Base-by-base conservation (phyloP, 1,140 invertebrate species). In the Danaus plexippus region DNA sequence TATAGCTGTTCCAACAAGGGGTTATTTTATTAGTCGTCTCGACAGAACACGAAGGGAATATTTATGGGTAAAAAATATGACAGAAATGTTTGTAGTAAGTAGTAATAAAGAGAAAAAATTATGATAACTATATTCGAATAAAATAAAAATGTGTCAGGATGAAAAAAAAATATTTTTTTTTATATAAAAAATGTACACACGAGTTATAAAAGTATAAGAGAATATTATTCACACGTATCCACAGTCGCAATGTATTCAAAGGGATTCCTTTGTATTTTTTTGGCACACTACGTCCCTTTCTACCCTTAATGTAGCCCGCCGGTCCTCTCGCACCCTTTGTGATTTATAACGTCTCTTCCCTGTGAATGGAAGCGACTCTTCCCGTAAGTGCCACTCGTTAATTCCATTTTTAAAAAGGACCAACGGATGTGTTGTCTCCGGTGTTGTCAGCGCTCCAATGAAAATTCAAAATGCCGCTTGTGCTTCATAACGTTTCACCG, bases 381-480 rank as follows among this genome's bases (percentile, higher is more conserved):
- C 72, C 63, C 69, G 50, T 78, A 79, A 76, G 69, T 75, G 65
- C 57, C 66, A 71, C 75, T 73, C 72, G 64, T 77, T 81, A 73
- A 75, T 75, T 69, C 64, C 77, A 77, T 76, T 77, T 81, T 75
- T 79, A 78, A 78, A 79, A 32, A 68, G 50, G 69, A 45, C 57
- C 71, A 67, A 70, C 82, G 82, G 82, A 85, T 80, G 66, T 67
- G 67, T 67, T 66, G 77, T 72, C 82, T 85, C 80, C 82, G 78
- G 76, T 80, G 75, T 76, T 83, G 79, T 79, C 80, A 80, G 54
- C 49, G 54, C 51, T 55, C 61, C 71, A 69, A 67, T 68, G 58
- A 61, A 66, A 49, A 58, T 73, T 64, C 60, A 64, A 77, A 72
- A 59, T 52, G 54, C 66, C 48, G 56, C 63, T 66, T 70, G 64